Percentiles rank a stretch among this genome's conserved stretches.
These are phyloP conservation scores for Octonoba sinensis DNA, from an alignment of 2,888 invertebrate species.

Conservation along the genomic window DNA sequence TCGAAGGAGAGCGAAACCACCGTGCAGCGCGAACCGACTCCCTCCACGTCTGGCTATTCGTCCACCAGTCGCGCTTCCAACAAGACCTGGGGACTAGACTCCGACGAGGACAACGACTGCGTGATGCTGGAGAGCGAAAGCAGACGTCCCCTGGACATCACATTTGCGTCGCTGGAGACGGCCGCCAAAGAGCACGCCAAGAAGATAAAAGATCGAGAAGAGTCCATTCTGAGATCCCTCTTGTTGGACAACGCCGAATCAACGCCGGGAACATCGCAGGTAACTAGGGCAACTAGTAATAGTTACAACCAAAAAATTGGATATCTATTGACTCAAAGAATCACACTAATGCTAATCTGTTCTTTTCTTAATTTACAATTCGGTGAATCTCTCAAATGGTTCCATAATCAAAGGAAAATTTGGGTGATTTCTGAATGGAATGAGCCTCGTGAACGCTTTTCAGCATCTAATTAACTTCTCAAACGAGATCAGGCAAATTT, in stretches of 20 bases:
- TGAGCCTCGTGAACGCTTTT: too few species aligned
- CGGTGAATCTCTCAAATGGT: too few species aligned
- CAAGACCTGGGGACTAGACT: background rate
- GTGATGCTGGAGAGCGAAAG: background rate
- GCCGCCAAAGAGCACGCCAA: background rate
- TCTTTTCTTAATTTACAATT: too few species aligned
- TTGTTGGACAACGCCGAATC: slow-evolving; percentile 40
- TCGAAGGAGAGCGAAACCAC: too few species aligned
- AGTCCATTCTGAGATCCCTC: slow-evolving; percentile 49
- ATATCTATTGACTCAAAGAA: too few species aligned
- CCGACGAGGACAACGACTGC: background rate
- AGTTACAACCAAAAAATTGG: too few species aligned
- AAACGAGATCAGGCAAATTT: too few species aligned
- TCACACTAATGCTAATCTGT: too few species aligned
- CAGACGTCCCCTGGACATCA: background rate
- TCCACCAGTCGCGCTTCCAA: background rate
- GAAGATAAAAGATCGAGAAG: slow-evolving; percentile 19
- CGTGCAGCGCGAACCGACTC: background rate
- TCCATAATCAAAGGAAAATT: too few species aligned
- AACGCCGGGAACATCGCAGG: slow-evolving; percentile 23
- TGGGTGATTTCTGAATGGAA: too few species aligned
- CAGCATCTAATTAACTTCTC: too few species aligned
- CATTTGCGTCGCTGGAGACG: background rate
- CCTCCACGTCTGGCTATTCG: background rate
- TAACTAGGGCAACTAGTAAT: too few species aligned